Evolutionary conservation across 2,113 vertebrate species (phyloP).

Genomic region (Rhinogobius similis): DNA sequence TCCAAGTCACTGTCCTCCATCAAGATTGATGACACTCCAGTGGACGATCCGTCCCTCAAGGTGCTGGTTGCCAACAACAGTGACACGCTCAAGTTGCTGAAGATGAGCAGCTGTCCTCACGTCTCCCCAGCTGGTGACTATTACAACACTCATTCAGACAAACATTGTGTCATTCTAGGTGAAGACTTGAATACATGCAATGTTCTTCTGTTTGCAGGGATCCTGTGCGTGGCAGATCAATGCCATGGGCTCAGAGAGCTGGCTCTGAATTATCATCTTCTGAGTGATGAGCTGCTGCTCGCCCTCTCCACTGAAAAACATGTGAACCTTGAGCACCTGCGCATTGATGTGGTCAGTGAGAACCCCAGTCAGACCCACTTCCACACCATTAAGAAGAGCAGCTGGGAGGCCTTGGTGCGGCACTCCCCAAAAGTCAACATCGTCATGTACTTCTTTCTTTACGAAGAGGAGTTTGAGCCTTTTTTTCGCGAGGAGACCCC

Average conservation of each 20-base stretch:
- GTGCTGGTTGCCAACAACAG: constrained; percentile 95
- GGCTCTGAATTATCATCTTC: constrained; percentile 90
- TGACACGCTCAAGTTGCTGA: constrained; percentile 89
- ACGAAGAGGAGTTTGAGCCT: constrained; percentile 91
- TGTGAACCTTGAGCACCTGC: constrained; percentile 89
- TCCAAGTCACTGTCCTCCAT: constrained; percentile 94
- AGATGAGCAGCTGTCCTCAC: constrained; percentile 92
- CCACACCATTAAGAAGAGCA: constrained; percentile 91
- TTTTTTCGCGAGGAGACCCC: constrained; percentile 92
- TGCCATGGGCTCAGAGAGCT: constrained; percentile 92
- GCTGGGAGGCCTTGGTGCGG: constrained; percentile 92
- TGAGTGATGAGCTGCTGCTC: constrained; percentile 90
- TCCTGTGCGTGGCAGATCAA: constrained; percentile 85
- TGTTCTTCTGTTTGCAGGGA: constrained; percentile 41
- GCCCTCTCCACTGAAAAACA: constrained; percentile 94
- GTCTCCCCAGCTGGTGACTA: constrained; percentile 74
- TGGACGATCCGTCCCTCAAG: constrained; percentile 93
- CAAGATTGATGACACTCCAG: constrained; percentile 93
- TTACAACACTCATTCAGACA: background rate
- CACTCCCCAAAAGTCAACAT: constrained; percentile 94
- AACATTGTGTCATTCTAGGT: background rate
- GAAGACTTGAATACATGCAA: background rate
- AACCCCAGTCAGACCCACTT: constrained; percentile 90
- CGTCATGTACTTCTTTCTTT: constrained; percentile 97
- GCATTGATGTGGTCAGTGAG: constrained; percentile 92